These are phyloP conservation scores for Hesperia comma DNA, from an alignment of 2,888 invertebrate species.

Conservation along the genomic window DNA sequence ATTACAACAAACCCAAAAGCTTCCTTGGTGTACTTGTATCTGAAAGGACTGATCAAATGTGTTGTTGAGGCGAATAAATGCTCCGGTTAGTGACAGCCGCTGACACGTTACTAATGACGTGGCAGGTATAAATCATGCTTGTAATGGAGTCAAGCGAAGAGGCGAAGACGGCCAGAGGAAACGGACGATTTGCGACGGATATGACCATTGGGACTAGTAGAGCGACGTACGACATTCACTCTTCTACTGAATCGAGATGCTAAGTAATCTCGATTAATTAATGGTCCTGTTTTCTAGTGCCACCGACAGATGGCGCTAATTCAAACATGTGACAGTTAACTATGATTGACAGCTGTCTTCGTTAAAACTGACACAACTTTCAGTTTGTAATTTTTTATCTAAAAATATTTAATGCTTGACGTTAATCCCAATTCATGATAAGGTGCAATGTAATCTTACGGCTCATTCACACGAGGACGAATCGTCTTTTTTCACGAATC, in stretches of 20 bases:
- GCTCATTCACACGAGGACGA: no score
- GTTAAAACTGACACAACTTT: not conserved
- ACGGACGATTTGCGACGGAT: conserved; percentile 80
- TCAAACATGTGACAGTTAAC: conserved; percentile 1
- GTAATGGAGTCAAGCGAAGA: conserved; percentile 66
- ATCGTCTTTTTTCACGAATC: no score
- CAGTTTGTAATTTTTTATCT: not conserved
- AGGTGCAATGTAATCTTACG: no score
- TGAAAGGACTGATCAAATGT: not conserved
- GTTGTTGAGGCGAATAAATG: conserved; percentile 68
- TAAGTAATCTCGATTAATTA: conserved; percentile 29
- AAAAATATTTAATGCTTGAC: no score
- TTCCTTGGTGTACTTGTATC: not conserved
- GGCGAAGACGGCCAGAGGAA: conserved; percentile 74
- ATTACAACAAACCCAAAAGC: not conserved
- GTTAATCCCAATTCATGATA: no score
- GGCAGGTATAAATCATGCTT: conserved; percentile 81
- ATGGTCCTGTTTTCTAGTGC: conserved; percentile 25
- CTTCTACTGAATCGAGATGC: conserved; percentile 26
- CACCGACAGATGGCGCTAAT: conserved; percentile 25
- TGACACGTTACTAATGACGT: conserved; percentile 77
- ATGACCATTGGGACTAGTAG: conserved; percentile 75
- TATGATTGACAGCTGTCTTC: conserved; percentile 1
- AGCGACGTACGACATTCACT: conserved; percentile 48
- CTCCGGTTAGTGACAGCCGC: conserved; percentile 71